Percentiles rank a stretch among this genome's conserved stretches.
Conservation (phyloP, 2,797 vertebrate genomes). For the Erethizon dorsatum region DNA sequence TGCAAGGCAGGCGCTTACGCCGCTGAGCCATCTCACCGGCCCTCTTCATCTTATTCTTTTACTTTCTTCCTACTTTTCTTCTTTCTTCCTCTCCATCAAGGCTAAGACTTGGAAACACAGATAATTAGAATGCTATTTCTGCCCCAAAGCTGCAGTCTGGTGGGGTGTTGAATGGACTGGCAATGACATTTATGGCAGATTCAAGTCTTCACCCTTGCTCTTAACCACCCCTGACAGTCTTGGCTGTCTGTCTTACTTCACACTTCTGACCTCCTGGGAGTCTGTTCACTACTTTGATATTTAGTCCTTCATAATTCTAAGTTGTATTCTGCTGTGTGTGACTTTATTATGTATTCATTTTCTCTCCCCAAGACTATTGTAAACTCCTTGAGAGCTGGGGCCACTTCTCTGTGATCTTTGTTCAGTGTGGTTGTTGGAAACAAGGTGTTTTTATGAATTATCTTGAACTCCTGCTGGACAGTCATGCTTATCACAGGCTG, state of each 20-base stretch:
- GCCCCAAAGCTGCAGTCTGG: background rate
- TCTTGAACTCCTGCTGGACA: background rate
- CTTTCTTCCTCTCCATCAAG: background rate
- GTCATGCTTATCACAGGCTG: background rate
- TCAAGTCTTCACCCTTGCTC: background rate
- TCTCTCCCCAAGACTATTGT: background rate
- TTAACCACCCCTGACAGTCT: background rate
- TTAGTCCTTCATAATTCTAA: conserved; percentile 36
- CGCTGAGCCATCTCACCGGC: too few species aligned
- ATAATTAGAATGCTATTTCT: background rate
- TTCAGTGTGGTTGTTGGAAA: conserved; percentile 52
- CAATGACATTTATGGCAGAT: background rate
- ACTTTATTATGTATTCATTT: background rate
- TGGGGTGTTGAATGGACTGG: background rate
- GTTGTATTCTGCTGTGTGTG: background rate
- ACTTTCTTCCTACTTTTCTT: background rate
- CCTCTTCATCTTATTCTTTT: background rate
- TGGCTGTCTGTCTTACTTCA: background rate
- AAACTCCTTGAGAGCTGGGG: conserved; percentile 13
- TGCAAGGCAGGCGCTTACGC: too few species aligned
- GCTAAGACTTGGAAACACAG: background rate
- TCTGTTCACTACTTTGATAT: conserved; percentile 30
- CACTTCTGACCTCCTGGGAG: background rate
- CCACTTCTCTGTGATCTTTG: conserved; percentile 62
- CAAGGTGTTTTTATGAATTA: conserved; percentile 50